These are phyloP conservation scores for Triplophysa bombifrons DNA, from an alignment of 2,797 vertebrate species.

Conservation along the genomic window DNA sequence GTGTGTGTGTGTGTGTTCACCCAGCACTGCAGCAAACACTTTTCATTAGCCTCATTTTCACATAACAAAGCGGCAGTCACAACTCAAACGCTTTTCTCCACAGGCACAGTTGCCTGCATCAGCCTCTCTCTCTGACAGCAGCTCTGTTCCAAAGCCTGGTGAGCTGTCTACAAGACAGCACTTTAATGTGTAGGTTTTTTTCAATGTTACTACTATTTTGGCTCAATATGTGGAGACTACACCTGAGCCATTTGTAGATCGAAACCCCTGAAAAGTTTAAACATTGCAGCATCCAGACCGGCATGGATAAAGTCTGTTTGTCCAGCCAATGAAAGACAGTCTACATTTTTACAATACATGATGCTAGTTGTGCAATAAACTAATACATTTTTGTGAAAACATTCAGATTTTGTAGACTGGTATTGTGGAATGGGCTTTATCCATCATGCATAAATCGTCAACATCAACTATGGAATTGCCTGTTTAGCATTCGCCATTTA, in stretches of 20 bases:
- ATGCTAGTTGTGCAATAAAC: too few species aligned
- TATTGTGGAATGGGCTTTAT: too few species aligned
- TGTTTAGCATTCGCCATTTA: too few species aligned
- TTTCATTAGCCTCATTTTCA: conserved; percentile 45
- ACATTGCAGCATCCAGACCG: not conserved
- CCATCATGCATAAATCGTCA: too few species aligned
- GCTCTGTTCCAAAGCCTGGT: conserved; percentile 4
- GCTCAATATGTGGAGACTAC: not conserved
- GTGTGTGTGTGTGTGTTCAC: conserved; percentile 36
- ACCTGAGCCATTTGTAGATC: not conserved
- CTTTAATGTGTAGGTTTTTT: not conserved
- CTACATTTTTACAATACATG: too few species aligned
- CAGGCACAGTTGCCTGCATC: not conserved
- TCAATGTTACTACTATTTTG: not conserved
- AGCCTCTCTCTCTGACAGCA: not conserved
- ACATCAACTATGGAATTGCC: too few species aligned
- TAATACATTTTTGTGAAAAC: too few species aligned
- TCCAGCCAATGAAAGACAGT: not conserved
- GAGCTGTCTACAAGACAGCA: not conserved
- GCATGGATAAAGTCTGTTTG: not conserved
- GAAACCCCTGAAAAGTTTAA: not conserved
- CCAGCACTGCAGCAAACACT: conserved; percentile 48
- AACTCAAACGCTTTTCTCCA: not conserved
- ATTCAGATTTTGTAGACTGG: not conserved
- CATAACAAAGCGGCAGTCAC: conserved; percentile 19